These are phyloP conservation scores for Pollenia labialis DNA, from an alignment of 2,888 invertebrate species.

Conservation along the genomic window DNA sequence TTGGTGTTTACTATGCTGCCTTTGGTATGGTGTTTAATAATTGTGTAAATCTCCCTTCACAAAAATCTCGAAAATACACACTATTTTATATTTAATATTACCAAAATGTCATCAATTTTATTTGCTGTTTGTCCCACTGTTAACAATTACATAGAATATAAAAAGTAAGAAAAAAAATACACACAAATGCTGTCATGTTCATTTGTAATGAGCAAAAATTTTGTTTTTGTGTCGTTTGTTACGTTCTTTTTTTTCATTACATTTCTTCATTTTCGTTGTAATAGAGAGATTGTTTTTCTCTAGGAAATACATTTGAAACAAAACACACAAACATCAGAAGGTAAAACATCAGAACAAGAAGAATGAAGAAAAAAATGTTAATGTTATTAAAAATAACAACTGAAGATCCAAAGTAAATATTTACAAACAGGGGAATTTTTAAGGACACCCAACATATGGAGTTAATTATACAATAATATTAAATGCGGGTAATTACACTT, in stretches of 20 bases:
- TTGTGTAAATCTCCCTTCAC: too few relatives aligned
- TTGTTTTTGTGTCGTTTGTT: conserved; percentile 49
- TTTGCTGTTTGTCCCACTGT: conserved; percentile 37
- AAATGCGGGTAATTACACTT: conserved; percentile 66
- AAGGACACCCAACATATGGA: conserved; percentile 62
- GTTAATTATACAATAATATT: conserved; percentile 64
- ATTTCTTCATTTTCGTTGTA: conserved; percentile 51
- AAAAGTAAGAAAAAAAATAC: conserved; percentile 37
- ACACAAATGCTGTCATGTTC: conserved; percentile 71
- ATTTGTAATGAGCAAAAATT: conserved; percentile 73
- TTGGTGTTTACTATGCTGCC: too few relatives aligned
- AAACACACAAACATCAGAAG: conserved; percentile 39
- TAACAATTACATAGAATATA: conserved; percentile 30
- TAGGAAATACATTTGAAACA: conserved; percentile 39
- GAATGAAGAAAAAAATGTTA: conserved; percentile 44
- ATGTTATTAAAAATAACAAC: conserved; percentile 63
- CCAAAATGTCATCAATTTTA: background rate
- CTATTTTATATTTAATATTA: background rate
- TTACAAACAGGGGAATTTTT: conserved; percentile 35
- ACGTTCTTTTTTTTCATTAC: conserved; percentile 15
- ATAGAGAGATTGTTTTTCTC: conserved; percentile 50
- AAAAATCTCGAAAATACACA: too few relatives aligned
- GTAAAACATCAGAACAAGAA: conserved; percentile 53
- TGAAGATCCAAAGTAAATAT: conserved; percentile 40
- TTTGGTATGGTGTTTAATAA: too few relatives aligned